Evolutionary conservation across 2,888 invertebrate genomes (phyloP).

Genomic region (Ariolimax columbianus): DNA sequence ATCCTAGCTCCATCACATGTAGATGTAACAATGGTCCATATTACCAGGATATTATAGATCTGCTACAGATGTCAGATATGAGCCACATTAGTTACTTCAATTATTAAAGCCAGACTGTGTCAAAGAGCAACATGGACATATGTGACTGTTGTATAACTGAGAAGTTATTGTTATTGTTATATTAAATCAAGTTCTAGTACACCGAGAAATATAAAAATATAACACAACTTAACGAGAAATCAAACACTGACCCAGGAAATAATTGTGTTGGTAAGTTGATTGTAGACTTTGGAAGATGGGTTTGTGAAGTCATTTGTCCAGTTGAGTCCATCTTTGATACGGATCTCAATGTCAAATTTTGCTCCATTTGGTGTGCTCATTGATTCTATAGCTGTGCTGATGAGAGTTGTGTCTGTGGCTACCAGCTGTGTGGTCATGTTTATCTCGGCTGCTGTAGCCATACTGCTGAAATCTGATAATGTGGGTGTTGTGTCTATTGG

Average conservation of each 20-base stretch:
- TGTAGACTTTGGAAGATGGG: neutral
- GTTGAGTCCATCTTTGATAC: neutral
- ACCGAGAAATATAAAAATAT: too few relatives aligned
- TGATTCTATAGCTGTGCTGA: neutral
- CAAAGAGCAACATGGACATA: too few relatives aligned
- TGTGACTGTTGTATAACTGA: too few relatives aligned
- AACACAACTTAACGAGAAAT: too few relatives aligned
- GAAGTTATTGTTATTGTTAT: too few relatives aligned
- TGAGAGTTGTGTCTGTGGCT: neutral
- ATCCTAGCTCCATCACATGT: too few relatives aligned
- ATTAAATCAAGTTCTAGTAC: too few relatives aligned
- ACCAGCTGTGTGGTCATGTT: neutral
- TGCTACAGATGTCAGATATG: too few relatives aligned
- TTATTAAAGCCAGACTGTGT: too few relatives aligned
- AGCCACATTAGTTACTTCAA: too few relatives aligned
- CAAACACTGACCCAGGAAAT: neutral
- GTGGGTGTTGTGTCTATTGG: neutral
- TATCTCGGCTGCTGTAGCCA: neutral
- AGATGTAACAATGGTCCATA: too few relatives aligned
- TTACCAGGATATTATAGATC: too few relatives aligned
- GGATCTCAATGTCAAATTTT: neutral
- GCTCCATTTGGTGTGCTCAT: neutral
- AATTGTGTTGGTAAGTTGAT: neutral
- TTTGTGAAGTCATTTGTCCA: neutral
- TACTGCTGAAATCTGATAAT: neutral